phyloP scores from a whole-genome alignment of 2,113 vertebrate species.

The Mobula hypostoma region DNA sequence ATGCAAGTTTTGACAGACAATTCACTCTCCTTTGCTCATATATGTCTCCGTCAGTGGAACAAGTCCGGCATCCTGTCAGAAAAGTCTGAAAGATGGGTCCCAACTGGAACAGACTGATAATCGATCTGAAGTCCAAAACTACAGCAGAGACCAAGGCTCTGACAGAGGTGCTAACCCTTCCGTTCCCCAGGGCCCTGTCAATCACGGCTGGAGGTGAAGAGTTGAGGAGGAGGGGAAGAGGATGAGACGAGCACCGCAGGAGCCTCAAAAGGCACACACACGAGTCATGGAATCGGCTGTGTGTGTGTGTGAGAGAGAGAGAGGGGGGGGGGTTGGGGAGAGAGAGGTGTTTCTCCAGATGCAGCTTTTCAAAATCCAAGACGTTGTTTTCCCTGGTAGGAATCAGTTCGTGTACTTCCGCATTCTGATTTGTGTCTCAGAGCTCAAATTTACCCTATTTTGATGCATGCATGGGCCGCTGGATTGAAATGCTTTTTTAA shows the following conservation, averaged over 20 bases:
- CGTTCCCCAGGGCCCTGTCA: constrained; percentile 43
- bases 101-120: constrained; percentile 41
- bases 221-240: constrained; percentile 30
- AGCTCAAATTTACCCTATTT: background rate
- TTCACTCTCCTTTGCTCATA: constrained; percentile 39
- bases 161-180: constrained; percentile 38
- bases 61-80: constrained; percentile 46
- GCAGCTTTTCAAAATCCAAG: background rate
- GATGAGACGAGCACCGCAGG: constrained; percentile 27
- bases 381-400: background rate
- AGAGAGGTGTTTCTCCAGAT: background rate
- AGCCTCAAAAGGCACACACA: constrained; percentile 19
- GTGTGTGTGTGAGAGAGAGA: background rate
- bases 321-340: too few species aligned
- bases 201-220: constrained; percentile 44
- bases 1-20: constrained; percentile 41
- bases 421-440: background rate
- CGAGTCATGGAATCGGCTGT: background rate
- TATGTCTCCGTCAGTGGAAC: constrained; percentile 39
- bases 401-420: background rate
- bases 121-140: constrained; percentile 40
- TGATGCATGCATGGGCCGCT: background rate
- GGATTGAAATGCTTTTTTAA: background rate
- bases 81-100: constrained; percentile 49
- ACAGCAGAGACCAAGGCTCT: constrained; percentile 37